Base-by-base conservation (phyloP, 2,888 invertebrate species). In the Baccha elongata region DNA sequence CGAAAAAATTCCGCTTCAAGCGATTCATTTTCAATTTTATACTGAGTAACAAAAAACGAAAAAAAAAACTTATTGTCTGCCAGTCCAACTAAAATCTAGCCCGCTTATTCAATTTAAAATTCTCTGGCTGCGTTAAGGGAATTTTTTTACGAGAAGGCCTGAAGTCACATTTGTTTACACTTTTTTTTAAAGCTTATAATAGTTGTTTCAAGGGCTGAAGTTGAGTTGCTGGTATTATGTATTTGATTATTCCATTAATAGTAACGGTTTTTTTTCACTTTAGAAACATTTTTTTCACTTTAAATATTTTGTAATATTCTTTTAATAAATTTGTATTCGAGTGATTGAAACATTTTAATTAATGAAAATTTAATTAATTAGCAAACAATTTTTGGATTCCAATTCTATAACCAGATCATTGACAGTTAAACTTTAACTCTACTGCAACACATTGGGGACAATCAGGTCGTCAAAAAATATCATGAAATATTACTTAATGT, bases 231-330 rank as follows among this genome's bases (percentile, higher is more conserved):
- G n/a, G n/a, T n/a, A 52, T 60, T 78, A 35, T n/a, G n/a, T n/a
- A n/a, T 78, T 78, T 78, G 71, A 72, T 65, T 72, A 60, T 72
- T 78, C 72, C 72, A 78, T 72, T 78, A 72, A 67, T 60, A 60
- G 72, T 68, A 46, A 68, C 68, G n/a, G n/a, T n/a, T n/a, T n/a
- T n/a, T 68, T 46, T 52, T 32, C 2, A n/a, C n/a, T n/a, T n/a
- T n/a, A n/a, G n/a, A n/a, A n/a, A n/a, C n/a, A n/a, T n/a, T n/a
- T n/a, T n/a, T n/a, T n/a, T n/a, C n/a, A n/a, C n/a, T n/a, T n/a
- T n/a, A n/a, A n/a, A n/a, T n/a, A n/a, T n/a, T n/a, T n/a, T n/a
- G n/a, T n/a, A n/a, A n/a, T n/a, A 55, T 48, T 53, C 50, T 40
- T 44, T 60, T 68, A 52, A 44, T 35, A 35, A 55, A 80, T n/a